A percentile compares a stretch with the other conserved stretches of the same genome.
Evolutionary conservation across 2,797 vertebrate species (phyloP).

Genomic region (Erpetoichthys calabaricus): DNA sequence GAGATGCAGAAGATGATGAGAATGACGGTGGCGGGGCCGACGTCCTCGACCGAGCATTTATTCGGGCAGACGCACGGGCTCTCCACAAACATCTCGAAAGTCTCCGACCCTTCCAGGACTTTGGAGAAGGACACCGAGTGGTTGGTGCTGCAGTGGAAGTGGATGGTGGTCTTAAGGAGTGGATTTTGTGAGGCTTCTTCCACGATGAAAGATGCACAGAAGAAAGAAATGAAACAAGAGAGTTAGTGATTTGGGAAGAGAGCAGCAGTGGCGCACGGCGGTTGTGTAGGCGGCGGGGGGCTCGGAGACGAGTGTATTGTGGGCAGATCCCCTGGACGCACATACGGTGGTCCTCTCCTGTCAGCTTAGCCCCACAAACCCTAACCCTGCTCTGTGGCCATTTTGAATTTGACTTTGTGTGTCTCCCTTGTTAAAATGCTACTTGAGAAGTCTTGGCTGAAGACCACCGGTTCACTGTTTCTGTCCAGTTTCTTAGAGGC

Average conservation of each 20-base stretch:
- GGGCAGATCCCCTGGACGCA: no score
- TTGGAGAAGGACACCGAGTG: slow-evolving; percentile 24
- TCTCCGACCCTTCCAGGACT: slow-evolving; percentile 14
- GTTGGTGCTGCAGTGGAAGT: slow-evolving; percentile 45
- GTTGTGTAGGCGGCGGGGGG: no score
- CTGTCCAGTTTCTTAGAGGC: no score
- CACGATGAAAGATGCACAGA: slow-evolving; percentile 3
- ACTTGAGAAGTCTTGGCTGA: no score
- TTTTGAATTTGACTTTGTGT: no score
- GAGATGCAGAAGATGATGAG: slow-evolving; percentile 48
- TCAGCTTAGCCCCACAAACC: no score
- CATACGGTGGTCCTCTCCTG: no score
- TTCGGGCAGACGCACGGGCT: slow-evolving; percentile 54
- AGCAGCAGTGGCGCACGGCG: not conserved
- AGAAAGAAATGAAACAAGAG: not conserved
- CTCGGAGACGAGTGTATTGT: no score
- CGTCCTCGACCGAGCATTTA: slow-evolving; percentile 41
- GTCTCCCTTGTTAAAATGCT: no score
- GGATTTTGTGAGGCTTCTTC: slow-evolving; percentile 14
- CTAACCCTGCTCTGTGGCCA: no score
- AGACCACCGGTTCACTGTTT: no score
- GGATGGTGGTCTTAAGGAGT: slow-evolving; percentile 34
- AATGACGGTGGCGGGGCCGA: slow-evolving; percentile 48
- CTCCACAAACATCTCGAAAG: slow-evolving; percentile 46
- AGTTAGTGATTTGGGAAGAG: not conserved